Percentiles rank a stretch among this genome's conserved stretches.
Conservation (phyloP, 2,797 vertebrate species). For the Sebastolobus alascanus region DNA sequence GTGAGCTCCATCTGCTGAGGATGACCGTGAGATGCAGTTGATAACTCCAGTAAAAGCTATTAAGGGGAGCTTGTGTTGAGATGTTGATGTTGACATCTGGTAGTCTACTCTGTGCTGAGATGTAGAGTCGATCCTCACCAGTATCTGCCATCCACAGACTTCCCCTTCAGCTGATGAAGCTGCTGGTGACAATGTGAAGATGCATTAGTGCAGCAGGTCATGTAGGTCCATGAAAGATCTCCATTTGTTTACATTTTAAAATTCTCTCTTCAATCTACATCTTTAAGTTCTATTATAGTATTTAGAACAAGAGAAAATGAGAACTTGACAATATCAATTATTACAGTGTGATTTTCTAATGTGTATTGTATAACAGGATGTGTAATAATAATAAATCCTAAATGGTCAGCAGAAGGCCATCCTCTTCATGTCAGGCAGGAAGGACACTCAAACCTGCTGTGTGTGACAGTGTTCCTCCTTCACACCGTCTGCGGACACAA, state of each 20-base stretch:
- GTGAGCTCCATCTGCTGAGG: not conserved
- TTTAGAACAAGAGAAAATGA: not conserved
- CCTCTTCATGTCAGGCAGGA: not conserved
- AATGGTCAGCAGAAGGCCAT: not conserved
- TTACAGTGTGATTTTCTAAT: not conserved
- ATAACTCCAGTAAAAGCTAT: not conserved
- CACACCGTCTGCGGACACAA: not conserved
- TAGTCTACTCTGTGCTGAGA: not conserved
- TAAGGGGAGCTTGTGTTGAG: not conserved
- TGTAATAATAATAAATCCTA: not conserved
- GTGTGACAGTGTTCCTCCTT: conserved; percentile 27
- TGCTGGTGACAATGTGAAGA: conserved; percentile 2
- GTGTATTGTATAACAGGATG: not conserved
- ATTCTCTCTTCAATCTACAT: not conserved
- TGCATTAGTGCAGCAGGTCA: not conserved
- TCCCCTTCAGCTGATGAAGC: not conserved
- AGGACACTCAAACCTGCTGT: conserved; percentile 29
- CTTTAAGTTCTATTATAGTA: not conserved
- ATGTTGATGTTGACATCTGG: not conserved
- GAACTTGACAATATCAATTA: not conserved
- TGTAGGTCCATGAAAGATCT: not conserved
- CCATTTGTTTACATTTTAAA: not conserved
- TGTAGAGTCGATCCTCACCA: not conserved
- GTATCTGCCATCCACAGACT: conserved; percentile 25
- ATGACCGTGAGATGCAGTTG: not conserved